Percentiles rank a stretch among this genome's conserved stretches.
Evolutionary conservation across 2,113 vertebrate genomes (phyloP).

Genomic region (Hemibagrus wyckioides): DNA sequence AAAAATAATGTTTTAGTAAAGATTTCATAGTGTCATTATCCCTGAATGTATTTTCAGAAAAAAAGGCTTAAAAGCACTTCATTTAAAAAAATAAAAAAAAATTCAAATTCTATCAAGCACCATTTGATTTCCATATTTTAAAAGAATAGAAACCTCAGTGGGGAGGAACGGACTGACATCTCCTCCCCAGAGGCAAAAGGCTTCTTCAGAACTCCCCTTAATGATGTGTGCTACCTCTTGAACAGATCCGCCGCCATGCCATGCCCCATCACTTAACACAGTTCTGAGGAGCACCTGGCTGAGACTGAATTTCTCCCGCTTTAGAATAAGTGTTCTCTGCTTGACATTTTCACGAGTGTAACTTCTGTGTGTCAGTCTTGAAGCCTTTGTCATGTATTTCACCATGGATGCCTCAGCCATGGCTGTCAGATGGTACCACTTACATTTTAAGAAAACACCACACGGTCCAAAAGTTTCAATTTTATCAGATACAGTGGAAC

Average conservation of each 20-base stretch:
- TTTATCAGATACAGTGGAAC: neutral
- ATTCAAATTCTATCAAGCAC: conserved; percentile 67
- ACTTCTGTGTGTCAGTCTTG: neutral
- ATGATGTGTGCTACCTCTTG: conserved; percentile 75
- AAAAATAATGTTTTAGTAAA: neutral
- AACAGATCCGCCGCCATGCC: conserved; percentile 65
- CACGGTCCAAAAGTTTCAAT: neutral
- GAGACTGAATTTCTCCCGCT: conserved; percentile 29
- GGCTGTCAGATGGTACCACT: neutral
- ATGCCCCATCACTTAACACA: conserved; percentile 74
- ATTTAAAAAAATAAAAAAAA: too few relatives aligned
- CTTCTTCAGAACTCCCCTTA: conserved; percentile 69
- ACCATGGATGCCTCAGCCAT: neutral
- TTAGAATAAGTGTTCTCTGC: conserved; percentile 26
- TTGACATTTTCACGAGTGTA: conserved; percentile 28
- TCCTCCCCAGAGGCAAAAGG: conserved; percentile 69
- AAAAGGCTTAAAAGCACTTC: conserved; percentile 51
- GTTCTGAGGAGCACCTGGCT: conserved; percentile 63
- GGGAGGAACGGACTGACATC: conserved; percentile 74
- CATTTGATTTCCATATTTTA: conserved; percentile 76
- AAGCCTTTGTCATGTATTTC: conserved; percentile 2
- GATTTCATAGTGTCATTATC: too few relatives aligned
- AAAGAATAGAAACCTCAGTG: conserved; percentile 69
- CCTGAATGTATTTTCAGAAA: conserved; percentile 18
- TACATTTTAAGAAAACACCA: neutral